Conservation (phyloP, 1,140 invertebrate species). For the Steinernema feltiae region DNA sequence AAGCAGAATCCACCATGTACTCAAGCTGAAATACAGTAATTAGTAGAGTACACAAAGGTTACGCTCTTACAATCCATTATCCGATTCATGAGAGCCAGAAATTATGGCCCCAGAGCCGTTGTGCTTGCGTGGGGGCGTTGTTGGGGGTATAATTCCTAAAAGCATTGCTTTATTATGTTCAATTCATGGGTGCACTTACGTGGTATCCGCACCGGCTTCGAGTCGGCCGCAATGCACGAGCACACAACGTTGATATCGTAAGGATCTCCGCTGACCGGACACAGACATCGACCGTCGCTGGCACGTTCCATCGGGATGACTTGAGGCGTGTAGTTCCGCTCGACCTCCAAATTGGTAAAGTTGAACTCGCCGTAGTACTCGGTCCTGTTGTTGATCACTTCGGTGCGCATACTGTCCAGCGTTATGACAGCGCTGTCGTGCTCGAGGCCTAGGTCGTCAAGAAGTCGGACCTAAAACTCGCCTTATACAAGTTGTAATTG, state of each 20-base stretch:
- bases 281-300: conserved; percentile 51
- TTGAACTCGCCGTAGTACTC: conserved; percentile 51
- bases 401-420: conserved; percentile 38
- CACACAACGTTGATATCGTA: conserved; percentile 51
- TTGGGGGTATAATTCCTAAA: background rate
- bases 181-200: conserved; percentile 28
- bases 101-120: too few species aligned
- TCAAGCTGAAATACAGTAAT: background rate
- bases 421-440: conserved; percentile 38
- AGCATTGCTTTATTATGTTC: conserved; percentile 18
- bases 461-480: too few species aligned
- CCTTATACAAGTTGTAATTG: too few species aligned
- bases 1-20: background rate
- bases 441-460: conserved; percentile 47
- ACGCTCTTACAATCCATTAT: too few species aligned
- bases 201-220: conserved; percentile 40
- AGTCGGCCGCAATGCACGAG: conserved; percentile 54
- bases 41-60: background rate
- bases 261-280: conserved; percentile 45
- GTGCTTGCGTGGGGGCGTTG: background rate
- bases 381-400: conserved; percentile 40
- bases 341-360: conserved; percentile 49
- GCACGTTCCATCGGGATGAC: conserved; percentile 54
- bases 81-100: too few species aligned
- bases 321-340: conserved; percentile 50